phyloP scores from a whole-genome alignment of 2,113 vertebrate species.

The Oreocharis arfaki region DNA sequence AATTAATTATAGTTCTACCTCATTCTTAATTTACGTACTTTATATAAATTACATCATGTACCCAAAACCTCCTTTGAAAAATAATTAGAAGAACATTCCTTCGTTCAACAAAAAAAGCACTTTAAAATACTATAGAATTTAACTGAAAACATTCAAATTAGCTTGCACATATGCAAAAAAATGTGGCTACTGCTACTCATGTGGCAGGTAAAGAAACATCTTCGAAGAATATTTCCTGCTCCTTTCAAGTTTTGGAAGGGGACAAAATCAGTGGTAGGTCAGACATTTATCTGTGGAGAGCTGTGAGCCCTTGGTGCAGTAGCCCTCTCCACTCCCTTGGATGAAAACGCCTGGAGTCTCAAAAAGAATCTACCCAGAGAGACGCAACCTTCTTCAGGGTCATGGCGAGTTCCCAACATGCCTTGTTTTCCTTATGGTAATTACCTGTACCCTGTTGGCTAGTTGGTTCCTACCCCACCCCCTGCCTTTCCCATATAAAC shows the following conservation, averaged over 20 bases:
- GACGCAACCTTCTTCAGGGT: too few species aligned
- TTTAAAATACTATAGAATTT: not conserved
- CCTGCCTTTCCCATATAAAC: too few species aligned
- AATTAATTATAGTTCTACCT: not conserved
- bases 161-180: not conserved
- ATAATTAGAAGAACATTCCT: not conserved
- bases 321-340: too few species aligned
- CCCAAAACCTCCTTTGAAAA: not conserved
- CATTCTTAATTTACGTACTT: not conserved
- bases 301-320: too few species aligned
- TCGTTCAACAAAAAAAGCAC: not conserved
- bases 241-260: not conserved
- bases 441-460: too few species aligned
- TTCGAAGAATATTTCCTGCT: not conserved
- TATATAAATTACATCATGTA: not conserved
- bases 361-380: too few species aligned
- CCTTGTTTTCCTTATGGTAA: too few species aligned
- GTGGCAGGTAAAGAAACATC: not conserved
- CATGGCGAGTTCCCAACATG: too few species aligned
- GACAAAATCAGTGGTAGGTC: not conserved
- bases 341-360: too few species aligned
- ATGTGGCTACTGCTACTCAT: not conserved
- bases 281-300: not conserved
- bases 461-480: too few species aligned
- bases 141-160: not conserved